These are phyloP conservation scores for Monarcha castaneiventris DNA, from an alignment of 2,113 vertebrate species.

Conservation along the genomic window DNA sequence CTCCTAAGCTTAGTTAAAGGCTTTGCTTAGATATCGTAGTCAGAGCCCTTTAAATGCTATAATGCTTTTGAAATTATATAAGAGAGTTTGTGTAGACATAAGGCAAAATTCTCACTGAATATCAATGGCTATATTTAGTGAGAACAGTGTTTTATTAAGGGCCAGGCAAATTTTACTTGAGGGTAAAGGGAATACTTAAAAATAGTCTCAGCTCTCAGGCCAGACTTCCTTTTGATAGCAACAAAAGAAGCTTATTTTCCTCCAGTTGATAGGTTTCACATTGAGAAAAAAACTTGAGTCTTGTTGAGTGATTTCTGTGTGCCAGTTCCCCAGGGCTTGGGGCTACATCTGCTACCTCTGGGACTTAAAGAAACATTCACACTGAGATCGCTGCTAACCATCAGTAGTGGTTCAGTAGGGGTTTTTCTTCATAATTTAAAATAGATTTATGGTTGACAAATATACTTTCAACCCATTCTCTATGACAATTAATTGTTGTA, in stretches of 20 bases:
- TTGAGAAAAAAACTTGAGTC: not conserved
- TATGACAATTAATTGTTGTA: not conserved
- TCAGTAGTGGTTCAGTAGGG: not conserved
- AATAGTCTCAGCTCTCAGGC: not conserved
- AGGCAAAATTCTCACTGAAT: constrained; percentile 1
- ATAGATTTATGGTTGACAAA: not conserved
- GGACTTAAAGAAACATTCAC: not conserved
- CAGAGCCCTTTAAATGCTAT: not conserved
- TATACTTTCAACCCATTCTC: not conserved
- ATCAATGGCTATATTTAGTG: not conserved
- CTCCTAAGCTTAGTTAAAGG: not conserved
- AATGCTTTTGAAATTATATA: not conserved
- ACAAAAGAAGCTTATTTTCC: not conserved
- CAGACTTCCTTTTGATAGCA: not conserved
- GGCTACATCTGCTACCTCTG: not conserved
- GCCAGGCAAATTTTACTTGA: not conserved
- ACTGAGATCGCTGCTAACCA: not conserved
- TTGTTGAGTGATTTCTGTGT: not conserved
- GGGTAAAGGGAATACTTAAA: not conserved
- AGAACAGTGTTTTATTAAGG: not conserved
- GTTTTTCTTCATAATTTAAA: not conserved
- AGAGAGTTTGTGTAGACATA: not conserved
- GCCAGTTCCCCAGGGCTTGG: not conserved
- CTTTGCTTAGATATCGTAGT: not conserved
- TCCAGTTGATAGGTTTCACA: not conserved